Base-by-base conservation (phyloP, 2,888 invertebrate species). In the Cheilosia grossa region DNA sequence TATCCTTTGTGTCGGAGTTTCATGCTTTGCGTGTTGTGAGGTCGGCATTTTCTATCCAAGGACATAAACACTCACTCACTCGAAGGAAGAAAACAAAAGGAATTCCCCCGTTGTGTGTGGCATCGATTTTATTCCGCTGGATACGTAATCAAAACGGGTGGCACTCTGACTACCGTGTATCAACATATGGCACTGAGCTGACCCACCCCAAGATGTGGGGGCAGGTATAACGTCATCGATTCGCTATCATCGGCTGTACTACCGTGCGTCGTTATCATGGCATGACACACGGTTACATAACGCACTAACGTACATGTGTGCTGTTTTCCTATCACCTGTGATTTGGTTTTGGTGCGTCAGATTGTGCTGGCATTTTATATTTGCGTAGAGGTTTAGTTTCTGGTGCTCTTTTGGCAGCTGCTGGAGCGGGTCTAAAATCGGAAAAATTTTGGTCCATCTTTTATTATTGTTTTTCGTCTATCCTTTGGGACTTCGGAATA, bases 211-310 rank as follows among this genome's bases (percentile, higher is more conserved):
- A 59, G 54, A n/a, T 19, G 27, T 21, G 7, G 37, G 33, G 51
- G 40, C 17, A 13, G 47, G 59, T 75, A 64, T 75, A 64, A 70
- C 82, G 75, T 81, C 80, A 82, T 66, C 70, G 59, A 75, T 82
- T 82, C 66, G 70, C 59, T 70, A 72, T 80, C 73, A 47, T 44
- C 42, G 58, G 30, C 58, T 47, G 2, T 10, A 21, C n/a, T 19
- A 24, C 42, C 10, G n/a, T n/a, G n/a, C n/a, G 24, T 42, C 15
- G 2, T 44, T 44, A 19, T 54, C 6, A 67, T 42, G 56, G 47
- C 40, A 56, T 21, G 30, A 24, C 7, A 24, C 21, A n/a, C 27
- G 49, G 51, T 74, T 58, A 58, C 21, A 61, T 77, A 66, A 58
- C 40, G n/a, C 49, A 27, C 47, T 1, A n/a, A 47, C 61, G 17